A percentile compares a stretch with the other conserved stretches of the same genome.
phyloP scores from a whole-genome alignment of 2,113 vertebrate species.

The Esox niger region DNA sequence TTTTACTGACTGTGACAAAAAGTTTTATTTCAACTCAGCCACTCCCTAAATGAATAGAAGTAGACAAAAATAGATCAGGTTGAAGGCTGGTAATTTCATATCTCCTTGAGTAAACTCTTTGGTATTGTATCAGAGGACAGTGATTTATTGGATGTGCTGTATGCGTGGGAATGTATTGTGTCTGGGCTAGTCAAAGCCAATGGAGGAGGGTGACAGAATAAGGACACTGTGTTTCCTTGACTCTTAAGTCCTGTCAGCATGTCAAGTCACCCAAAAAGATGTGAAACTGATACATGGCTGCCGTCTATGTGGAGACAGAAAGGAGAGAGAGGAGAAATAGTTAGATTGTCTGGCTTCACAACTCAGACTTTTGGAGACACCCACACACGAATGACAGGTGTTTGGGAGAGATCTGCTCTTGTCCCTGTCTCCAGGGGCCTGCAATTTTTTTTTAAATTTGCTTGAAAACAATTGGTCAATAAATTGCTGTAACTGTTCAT shows the following conservation, averaged over 20 bases:
- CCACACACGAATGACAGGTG: conserved; percentile 10
- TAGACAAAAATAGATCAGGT: conserved; percentile 45
- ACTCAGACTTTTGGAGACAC: conserved; percentile 19
- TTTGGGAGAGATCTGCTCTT: conserved; percentile 9
- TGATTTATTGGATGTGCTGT: conserved; percentile 72
- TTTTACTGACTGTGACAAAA: conserved; percentile 26
- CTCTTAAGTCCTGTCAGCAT: conserved; percentile 63
- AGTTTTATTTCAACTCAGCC: conserved; percentile 39
- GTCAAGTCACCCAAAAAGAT: conserved; percentile 46
- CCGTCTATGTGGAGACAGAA: conserved; percentile 26
- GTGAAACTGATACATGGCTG: conserved; percentile 32
- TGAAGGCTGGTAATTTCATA: conserved; percentile 43
- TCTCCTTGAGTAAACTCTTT: conserved; percentile 52
- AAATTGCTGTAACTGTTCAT: neutral
- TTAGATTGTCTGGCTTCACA: neutral
- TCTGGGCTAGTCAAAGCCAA: conserved; percentile 63
- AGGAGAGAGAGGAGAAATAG: conserved; percentile 23
- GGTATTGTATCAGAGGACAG: conserved; percentile 61
- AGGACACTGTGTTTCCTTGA: conserved; percentile 63
- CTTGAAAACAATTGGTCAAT: neutral
- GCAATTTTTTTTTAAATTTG: conserved; percentile 1
- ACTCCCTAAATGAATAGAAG: neutral
- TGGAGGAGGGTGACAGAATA: conserved; percentile 72
- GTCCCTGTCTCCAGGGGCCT: conserved; percentile 17
- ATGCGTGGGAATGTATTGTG: conserved; percentile 56